Percentiles rank a stretch among this genome's conserved stretches.
phyloP scores from a whole-genome alignment of 37 sponge, comb jelly and placozoan species.

The Cladorhizidae sp. region DNA sequence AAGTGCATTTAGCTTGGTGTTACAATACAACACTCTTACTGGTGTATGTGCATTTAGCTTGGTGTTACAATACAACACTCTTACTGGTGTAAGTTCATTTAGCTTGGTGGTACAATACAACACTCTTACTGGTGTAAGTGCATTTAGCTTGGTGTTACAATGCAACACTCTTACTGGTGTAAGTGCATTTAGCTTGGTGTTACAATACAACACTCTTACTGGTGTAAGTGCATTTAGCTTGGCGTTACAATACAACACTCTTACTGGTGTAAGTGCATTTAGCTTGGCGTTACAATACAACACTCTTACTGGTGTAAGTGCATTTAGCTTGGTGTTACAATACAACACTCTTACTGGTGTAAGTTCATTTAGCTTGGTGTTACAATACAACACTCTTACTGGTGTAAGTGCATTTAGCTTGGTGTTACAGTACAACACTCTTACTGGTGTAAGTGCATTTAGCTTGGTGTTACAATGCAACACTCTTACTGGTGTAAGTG shows the following conservation, averaged over 20 bases:
- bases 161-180: constrained; percentile 23
- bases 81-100: constrained; percentile 16
- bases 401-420: constrained; percentile 11
- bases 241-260: not conserved
- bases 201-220: constrained; percentile 10
- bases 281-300: not conserved
- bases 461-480: not conserved
- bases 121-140: constrained; percentile 24
- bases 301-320: constrained; percentile 24
- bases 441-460: constrained; percentile 18
- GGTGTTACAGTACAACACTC: not conserved
- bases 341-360: constrained; percentile 24
- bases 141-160: not conserved
- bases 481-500: constrained; percentile 24
- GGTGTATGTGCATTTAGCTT: constrained; percentile 8
- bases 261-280: constrained; percentile 18
- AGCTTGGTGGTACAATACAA: constrained; percentile 6
- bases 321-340: not conserved
- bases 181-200: not conserved
- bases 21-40: constrained; percentile 10
- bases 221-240: constrained; percentile 11
- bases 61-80: not conserved
- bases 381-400: constrained; percentile 10
- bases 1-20: not conserved
- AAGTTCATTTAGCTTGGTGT: not conserved